Percentiles rank a stretch among this genome's conserved stretches.
Evolutionary conservation across 1,140 invertebrate species (phyloP).

Genomic region (Globodera ellingtonae): DNA sequence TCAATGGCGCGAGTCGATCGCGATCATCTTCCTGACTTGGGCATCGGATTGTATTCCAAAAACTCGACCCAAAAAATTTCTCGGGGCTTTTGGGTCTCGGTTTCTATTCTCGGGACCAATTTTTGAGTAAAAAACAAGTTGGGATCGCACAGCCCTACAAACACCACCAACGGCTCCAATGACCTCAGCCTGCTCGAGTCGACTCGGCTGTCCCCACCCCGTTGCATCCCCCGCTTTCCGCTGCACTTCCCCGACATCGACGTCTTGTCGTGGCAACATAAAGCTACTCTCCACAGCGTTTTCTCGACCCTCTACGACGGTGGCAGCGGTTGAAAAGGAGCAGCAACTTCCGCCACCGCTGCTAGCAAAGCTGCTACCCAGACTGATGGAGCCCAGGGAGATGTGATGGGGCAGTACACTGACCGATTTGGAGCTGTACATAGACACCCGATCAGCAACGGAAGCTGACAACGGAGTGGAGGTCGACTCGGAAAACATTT

Average conservation of each 20-base stretch:
- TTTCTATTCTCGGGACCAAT: too few relatives aligned
- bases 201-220: background rate
- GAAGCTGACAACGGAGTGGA: background rate
- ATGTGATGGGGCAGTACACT: constrained; percentile 4
- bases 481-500: background rate
- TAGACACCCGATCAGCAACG: background rate
- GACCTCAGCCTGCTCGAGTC: background rate
- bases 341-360: constrained; percentile 23
- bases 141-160: too few relatives aligned
- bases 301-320: background rate
- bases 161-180: background rate
- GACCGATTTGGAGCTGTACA: constrained; percentile 11
- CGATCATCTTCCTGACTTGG: background rate
- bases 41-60: too few relatives aligned
- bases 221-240: background rate
- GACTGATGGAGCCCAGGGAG: constrained; percentile 17
- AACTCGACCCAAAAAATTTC: too few relatives aligned
- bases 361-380: constrained; percentile 26
- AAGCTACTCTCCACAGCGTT: background rate
- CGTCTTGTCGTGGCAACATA: background rate
- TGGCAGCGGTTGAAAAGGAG: constrained; percentile 1
- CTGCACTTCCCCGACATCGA: background rate
- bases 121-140: too few relatives aligned
- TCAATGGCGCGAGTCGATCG: constrained; percentile 13
- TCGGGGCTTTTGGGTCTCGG: background rate